Evolutionary conservation across 2,113 vertebrate genomes (phyloP).

Genomic region (Coptodon rendalli): DNA sequence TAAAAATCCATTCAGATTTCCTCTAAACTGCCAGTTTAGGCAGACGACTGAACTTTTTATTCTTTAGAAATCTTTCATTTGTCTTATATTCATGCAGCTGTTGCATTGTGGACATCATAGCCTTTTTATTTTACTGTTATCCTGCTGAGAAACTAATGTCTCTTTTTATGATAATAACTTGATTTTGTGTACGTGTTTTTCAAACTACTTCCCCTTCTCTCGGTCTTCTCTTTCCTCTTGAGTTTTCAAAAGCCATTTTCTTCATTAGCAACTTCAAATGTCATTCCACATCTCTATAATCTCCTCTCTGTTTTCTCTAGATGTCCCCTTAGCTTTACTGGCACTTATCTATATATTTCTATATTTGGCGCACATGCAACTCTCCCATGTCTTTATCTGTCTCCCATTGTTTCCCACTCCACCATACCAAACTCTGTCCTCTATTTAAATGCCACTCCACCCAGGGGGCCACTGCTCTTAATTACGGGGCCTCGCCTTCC

Average conservation of each 20-base stretch:
- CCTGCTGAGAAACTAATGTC: not conserved
- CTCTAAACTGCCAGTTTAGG: not conserved
- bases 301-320: not conserved
- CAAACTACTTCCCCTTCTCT: not conserved
- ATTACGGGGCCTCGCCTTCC: conserved; percentile 50
- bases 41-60: not conserved
- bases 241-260: not conserved
- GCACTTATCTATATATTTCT: not conserved
- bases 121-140: not conserved
- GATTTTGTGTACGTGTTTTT: not conserved
- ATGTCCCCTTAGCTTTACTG: not conserved
- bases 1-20: not conserved
- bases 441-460: conserved; percentile 55
- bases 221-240: not conserved
- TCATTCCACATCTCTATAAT: not conserved
- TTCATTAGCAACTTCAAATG: not conserved
- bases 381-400: not conserved
- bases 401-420: not conserved
- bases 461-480: conserved; percentile 46
- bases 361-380: not conserved
- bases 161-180: not conserved
- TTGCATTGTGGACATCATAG: not conserved
- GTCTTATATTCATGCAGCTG: not conserved
- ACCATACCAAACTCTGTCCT: not conserved
- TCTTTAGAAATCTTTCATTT: not conserved